phyloP scores from a whole-genome alignment of 2,888 invertebrate species.

The Muschampia staudingeri region DNA sequence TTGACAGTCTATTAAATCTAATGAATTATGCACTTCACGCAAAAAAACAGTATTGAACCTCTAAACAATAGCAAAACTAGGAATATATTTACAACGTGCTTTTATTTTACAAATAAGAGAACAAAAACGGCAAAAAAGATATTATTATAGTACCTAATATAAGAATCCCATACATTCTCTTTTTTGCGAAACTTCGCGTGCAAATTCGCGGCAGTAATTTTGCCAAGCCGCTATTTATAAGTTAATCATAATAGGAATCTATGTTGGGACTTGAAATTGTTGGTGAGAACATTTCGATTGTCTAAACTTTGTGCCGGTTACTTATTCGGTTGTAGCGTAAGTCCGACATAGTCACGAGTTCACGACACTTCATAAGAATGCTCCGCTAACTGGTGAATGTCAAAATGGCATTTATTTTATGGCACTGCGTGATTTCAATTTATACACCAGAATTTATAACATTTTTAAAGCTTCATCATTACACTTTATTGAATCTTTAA shows the following conservation, averaged over 20 bases:
- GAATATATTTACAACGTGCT: too few species aligned
- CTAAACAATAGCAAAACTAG: too few species aligned
- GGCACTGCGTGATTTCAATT: background rate
- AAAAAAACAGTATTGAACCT: too few species aligned
- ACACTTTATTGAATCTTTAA: too few species aligned
- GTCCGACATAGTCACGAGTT: conserved; percentile 56
- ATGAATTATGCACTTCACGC: too few species aligned
- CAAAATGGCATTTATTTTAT: conserved; percentile 3
- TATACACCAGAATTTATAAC: background rate
- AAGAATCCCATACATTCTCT: conserved; percentile 21
- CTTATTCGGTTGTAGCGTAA: conserved; percentile 68
- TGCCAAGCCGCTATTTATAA: conserved; percentile 37
- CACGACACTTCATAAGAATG: conserved; percentile 73
- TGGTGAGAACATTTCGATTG: conserved; percentile 48
- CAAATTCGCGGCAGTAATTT: conserved; percentile 29
- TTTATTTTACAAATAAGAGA: background rate
- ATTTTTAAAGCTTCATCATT: too few species aligned
- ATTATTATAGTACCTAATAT: background rate
- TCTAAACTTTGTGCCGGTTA: conserved; percentile 62
- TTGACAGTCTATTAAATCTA: too few species aligned
- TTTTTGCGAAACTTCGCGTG: conserved; percentile 33
- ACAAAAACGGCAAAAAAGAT: conserved; percentile 12
- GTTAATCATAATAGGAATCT: conserved; percentile 44
- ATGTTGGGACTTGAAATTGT: conserved; percentile 37
- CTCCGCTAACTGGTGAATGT: conserved; percentile 32